phyloP scores from a whole-genome alignment of 2,113 vertebrate genomes.

The Urocynchramus pylzowi region DNA sequence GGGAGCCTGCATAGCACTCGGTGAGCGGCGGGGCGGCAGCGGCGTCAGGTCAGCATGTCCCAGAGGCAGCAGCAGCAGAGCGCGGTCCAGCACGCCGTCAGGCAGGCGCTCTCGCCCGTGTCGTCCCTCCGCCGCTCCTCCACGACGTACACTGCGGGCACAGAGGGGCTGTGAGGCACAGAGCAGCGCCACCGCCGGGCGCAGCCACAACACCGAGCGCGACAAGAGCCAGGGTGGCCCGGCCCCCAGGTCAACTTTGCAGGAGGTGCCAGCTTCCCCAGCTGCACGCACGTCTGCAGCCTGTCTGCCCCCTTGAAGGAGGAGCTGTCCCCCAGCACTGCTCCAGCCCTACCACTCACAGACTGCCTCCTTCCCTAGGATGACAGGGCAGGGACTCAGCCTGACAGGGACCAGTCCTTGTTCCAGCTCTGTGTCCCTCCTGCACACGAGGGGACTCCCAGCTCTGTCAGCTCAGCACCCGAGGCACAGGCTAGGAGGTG shows the following conservation, averaged over 20 bases:
- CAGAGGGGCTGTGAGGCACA: background rate
- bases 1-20: conserved; percentile 48
- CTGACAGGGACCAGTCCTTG: background rate
- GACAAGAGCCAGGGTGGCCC: background rate
- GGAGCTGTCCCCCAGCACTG: background rate
- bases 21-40: background rate
- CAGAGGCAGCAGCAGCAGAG: conserved; percentile 97
- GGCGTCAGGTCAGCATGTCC: conserved; percentile 91
- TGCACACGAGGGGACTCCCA: background rate
- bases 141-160: conserved; percentile 86
- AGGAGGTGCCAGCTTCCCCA: background rate
- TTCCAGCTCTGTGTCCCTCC: background rate
- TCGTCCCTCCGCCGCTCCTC: conserved; percentile 88
- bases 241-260: background rate
- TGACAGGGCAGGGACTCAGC: background rate
- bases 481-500: background rate
- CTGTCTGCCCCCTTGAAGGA: background rate
- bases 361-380: background rate
- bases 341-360: background rate
- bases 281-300: background rate
- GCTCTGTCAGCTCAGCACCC: background rate
- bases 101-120: conserved; percentile 81
- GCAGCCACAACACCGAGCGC: rapidly evolving
- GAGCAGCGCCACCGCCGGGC: rapidly evolving
- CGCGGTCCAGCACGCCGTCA: conserved; percentile 94